Conservation (phyloP, 2,113 vertebrate genomes). For the Daphoenositta chrysoptera region DNA sequence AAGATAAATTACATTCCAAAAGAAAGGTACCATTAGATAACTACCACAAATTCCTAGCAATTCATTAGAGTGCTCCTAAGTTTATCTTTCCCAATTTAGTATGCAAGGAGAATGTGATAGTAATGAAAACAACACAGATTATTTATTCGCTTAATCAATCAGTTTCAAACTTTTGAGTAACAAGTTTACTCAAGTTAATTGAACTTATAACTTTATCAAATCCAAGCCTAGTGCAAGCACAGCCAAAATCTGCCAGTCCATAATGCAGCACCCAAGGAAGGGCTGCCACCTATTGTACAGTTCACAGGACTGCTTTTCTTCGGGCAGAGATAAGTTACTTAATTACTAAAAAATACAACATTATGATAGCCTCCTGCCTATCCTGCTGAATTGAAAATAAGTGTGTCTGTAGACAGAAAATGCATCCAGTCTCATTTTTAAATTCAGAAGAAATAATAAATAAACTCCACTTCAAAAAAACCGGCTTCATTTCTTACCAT, state of each 20-base stretch:
- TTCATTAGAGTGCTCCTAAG: conserved; percentile 16
- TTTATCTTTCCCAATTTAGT: conserved; percentile 36
- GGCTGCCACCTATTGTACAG: fast-evolving
- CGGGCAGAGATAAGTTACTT: not conserved
- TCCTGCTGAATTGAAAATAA: not conserved
- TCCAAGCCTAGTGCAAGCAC: not conserved
- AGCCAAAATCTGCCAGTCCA: not conserved
- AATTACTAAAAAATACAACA: not conserved
- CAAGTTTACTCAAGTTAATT: conserved; percentile 36
- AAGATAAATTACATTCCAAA: conserved; percentile 36
- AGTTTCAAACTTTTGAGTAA: conserved; percentile 42
- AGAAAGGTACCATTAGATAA: conserved; percentile 46
- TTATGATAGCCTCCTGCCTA: not conserved
- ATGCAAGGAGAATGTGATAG: conserved; percentile 18
- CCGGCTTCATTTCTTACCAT: not conserved
- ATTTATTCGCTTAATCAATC: conserved; percentile 52
- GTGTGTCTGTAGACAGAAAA: not conserved
- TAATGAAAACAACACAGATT: conserved; percentile 38
- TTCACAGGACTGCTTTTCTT: not conserved
- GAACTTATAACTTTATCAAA: not conserved
- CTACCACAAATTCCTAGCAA: not conserved
- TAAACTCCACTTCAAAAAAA: not conserved
- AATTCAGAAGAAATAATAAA: not conserved
- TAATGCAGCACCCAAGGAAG: not conserved
- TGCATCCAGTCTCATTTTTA: not conserved